Evolutionary conservation across 2,797 vertebrate species (phyloP).

Genomic region (Gila robusta): DNA sequence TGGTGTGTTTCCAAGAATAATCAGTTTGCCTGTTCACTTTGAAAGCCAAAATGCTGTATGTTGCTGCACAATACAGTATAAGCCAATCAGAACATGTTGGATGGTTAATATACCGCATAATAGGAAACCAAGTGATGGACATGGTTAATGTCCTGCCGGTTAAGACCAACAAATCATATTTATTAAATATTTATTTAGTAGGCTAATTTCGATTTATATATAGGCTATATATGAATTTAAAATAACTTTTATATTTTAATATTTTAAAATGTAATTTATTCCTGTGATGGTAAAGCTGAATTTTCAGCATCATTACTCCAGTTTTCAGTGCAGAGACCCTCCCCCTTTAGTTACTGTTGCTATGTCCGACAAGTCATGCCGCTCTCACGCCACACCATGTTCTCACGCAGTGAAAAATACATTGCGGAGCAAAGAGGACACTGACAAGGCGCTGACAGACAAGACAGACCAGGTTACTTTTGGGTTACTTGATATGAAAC

Average conservation of each 20-base stretch:
- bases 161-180: neutral
- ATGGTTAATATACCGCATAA: neutral
- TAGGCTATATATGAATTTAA: too few relatives aligned
- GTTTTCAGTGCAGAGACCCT: neutral
- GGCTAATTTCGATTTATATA: neutral
- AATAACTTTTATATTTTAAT: neutral
- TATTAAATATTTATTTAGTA: neutral
- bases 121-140: neutral
- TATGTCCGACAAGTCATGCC: too few relatives aligned
- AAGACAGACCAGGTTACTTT: too few relatives aligned
- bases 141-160: neutral
- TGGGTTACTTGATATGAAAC: too few relatives aligned
- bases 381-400: too few relatives aligned
- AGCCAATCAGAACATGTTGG: neutral
- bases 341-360: too few relatives aligned
- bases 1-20: neutral
- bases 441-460: neutral
- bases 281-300: neutral
- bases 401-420: too few relatives aligned
- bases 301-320: neutral
- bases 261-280: neutral
- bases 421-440: too few relatives aligned
- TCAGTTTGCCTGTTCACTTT: neutral
- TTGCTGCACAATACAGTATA: neutral
- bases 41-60: neutral